phyloP scores from a whole-genome alignment of 2,797 vertebrate species.

The Premnoplex brunnescens region DNA sequence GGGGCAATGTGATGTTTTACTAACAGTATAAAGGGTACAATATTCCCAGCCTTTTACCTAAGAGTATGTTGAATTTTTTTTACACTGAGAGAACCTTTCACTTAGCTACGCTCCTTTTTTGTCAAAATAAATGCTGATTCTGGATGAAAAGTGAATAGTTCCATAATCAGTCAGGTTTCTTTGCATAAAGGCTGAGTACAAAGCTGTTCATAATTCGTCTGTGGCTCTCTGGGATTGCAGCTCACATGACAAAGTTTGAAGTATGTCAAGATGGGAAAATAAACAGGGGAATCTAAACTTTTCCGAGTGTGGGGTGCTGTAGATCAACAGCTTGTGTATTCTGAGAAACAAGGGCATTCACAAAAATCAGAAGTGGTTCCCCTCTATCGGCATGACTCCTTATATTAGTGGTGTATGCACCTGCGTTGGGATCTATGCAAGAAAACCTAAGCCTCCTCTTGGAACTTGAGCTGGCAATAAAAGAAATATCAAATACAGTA shows the following conservation, averaged over 20 bases:
- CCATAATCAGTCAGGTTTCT: neutral
- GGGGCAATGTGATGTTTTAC: neutral
- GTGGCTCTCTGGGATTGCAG: neutral
- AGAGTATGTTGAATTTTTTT: neutral
- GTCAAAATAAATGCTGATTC: neutral
- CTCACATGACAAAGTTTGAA: neutral
- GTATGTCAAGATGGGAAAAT: neutral
- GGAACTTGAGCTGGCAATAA: neutral
- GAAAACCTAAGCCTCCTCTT: neutral
- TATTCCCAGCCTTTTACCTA: neutral
- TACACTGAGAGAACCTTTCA: rapidly evolving
- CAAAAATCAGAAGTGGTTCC: neutral
- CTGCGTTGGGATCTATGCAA: neutral
- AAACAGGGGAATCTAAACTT: neutral
- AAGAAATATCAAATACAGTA: neutral
- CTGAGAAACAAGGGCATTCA: rapidly evolving
- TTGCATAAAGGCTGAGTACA: neutral
- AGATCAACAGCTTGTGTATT: neutral
- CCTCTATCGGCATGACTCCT: neutral
- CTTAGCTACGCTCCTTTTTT: neutral
- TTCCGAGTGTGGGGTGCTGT: neutral
- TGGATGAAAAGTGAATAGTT: neutral
- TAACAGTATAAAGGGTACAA: neutral
- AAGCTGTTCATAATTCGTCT: neutral
- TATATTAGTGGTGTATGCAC: rapidly evolving